phyloP scores from a whole-genome alignment of 2,113 vertebrate genomes.

The Meleagris gallopavo region DNA sequence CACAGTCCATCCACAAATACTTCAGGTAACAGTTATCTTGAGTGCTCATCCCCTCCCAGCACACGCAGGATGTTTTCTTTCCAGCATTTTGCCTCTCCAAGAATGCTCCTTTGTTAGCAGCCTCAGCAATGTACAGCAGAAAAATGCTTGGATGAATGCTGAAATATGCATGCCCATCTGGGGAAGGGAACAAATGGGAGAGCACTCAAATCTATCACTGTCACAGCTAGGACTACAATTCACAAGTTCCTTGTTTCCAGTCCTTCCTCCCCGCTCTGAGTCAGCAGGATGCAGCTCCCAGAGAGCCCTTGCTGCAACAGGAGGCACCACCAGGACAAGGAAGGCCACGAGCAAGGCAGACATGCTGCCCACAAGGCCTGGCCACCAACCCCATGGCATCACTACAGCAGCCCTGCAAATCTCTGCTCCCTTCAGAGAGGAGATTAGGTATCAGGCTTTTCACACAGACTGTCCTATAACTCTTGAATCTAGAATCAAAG shows the following conservation, averaged over 20 bases:
- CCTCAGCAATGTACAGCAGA: neutral
- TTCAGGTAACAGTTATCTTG: neutral
- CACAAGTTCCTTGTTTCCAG: rapidly evolving
- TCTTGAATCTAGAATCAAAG: neutral
- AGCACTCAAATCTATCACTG: neutral
- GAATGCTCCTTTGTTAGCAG: neutral
- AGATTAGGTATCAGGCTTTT: neutral
- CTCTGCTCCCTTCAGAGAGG: neutral
- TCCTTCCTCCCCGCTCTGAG: neutral
- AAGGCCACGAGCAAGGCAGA: rapidly evolving
- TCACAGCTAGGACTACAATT: neutral
- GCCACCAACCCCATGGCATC: neutral
- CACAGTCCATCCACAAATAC: neutral
- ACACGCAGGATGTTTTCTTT: neutral
- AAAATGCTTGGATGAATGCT: neutral
- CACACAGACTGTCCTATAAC: neutral
- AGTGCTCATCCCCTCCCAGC: rapidly evolving
- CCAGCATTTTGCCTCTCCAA: neutral
- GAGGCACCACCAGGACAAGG: neutral
- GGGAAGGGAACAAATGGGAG: neutral
- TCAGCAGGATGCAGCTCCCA: neutral
- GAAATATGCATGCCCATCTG: neutral
- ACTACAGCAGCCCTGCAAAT: rapidly evolving
- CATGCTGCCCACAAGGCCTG: neutral
- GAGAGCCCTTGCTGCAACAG: neutral